phyloP scores from a whole-genome alignment of 1,140 invertebrate species.

The Drosophila santomea region DNA sequence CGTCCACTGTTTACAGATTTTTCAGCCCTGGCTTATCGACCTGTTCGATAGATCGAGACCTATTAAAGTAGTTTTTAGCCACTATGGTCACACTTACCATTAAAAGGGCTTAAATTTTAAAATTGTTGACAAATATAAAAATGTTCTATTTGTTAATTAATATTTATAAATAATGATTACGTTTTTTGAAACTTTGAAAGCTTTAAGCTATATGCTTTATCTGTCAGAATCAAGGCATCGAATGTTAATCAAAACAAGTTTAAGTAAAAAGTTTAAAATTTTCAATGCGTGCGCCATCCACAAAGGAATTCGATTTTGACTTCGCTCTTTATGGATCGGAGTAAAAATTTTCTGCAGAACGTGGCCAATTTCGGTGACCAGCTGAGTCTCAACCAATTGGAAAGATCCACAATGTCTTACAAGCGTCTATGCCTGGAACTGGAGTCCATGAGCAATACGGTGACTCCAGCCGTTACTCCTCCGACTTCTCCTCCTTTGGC shows the following conservation, averaged over 20 bases:
- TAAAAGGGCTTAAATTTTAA: not conserved
- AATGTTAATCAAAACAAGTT: conserved; percentile 1
- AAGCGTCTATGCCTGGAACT: conserved; percentile 13
- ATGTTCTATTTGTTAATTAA: not conserved
- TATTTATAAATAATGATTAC: too few relatives aligned
- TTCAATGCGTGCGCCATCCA: conserved; percentile 15
- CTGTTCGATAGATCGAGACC: fast-evolving
- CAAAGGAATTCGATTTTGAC: conserved; percentile 7
- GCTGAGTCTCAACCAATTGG: not conserved
- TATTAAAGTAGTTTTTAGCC: not conserved
- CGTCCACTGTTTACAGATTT: conserved; percentile 4
- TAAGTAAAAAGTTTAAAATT: conserved; percentile 12
- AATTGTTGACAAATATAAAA: not conserved
- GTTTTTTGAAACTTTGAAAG: too few relatives aligned
- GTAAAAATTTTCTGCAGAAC: conserved; percentile 9
- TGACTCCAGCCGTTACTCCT: not conserved
- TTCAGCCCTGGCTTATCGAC: not conserved
- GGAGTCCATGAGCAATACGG: not conserved
- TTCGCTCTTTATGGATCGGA: conserved; percentile 9
- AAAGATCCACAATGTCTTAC: conserved; percentile 7
- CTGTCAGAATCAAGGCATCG: conserved; percentile 6
- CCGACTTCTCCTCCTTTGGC: not conserved
- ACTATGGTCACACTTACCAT: not conserved
- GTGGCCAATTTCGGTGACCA: not conserved
- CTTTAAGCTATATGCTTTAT: not conserved